A percentile compares a stretch with the other conserved stretches of the same genome.
phyloP scores from a whole-genome alignment of 2,113 vertebrate species.

The Seriola rivoliana region DNA sequence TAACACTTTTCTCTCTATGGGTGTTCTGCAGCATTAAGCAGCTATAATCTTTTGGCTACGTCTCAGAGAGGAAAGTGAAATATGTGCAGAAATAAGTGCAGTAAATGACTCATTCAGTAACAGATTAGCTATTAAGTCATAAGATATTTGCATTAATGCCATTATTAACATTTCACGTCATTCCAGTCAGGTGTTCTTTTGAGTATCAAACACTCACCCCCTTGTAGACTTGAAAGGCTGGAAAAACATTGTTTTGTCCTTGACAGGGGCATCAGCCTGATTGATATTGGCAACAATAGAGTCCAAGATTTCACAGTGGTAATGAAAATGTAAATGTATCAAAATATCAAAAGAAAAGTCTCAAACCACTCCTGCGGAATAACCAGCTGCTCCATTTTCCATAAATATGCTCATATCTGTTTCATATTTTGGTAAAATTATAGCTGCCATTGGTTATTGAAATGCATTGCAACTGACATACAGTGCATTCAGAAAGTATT shows the following conservation, averaged over 20 bases:
- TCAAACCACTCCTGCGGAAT: background rate
- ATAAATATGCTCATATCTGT: background rate
- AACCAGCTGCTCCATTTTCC: background rate
- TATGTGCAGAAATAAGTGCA: background rate
- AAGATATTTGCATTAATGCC: constrained; percentile 4
- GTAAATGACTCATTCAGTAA: background rate
- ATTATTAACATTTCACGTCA: background rate
- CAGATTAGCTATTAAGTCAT: background rate
- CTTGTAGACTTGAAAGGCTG: background rate
- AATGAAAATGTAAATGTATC: background rate
- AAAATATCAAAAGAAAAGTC: background rate
- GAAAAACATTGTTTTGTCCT: background rate
- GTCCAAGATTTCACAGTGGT: background rate
- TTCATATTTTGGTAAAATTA: background rate
- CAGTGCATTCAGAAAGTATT: too few species aligned
- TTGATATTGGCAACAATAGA: background rate
- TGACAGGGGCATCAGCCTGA: background rate
- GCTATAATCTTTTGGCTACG: constrained; percentile 3
- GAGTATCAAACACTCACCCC: background rate
- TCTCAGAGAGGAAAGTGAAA: background rate
- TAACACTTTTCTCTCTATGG: background rate
- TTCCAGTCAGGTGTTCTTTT: background rate
- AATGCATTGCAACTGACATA: background rate
- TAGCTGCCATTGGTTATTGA: background rate
- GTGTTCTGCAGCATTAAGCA: constrained; percentile 25